phyloP scores from a whole-genome alignment of 2,113 vertebrate genomes.

The Dromas ardeola region DNA sequence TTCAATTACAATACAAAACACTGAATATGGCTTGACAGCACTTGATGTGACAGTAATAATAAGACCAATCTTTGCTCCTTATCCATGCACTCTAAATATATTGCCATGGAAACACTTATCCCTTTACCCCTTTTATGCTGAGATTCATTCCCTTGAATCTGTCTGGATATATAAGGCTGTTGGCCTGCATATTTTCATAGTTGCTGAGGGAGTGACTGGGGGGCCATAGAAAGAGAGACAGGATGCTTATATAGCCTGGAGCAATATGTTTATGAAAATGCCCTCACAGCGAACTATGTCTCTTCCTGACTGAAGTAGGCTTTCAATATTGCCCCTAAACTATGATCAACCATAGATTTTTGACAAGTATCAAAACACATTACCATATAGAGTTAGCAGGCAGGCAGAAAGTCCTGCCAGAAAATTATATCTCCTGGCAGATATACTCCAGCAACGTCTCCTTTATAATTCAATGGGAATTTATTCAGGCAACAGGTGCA shows the following conservation, averaged over 20 bases:
- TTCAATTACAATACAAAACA: neutral
- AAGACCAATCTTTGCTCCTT: neutral
- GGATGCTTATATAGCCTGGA: neutral
- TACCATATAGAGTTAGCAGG: neutral
- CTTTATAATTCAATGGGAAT: neutral
- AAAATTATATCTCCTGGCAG: constrained; percentile 31
- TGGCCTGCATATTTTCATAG: neutral
- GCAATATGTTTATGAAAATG: neutral
- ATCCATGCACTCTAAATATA: neutral
- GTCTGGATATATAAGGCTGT: neutral
- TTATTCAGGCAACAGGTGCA: constrained; percentile 26
- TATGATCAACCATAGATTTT: neutral
- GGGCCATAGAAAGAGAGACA: neutral
- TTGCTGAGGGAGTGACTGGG: neutral
- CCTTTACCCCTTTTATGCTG: neutral
- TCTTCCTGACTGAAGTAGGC: neutral
- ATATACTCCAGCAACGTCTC: neutral
- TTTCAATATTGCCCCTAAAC: constrained; percentile 7
- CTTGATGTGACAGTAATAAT: neutral
- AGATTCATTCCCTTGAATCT: neutral
- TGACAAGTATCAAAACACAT: neutral
- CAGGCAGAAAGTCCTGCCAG: neutral
- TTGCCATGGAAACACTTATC: neutral
- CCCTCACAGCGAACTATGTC: neutral
- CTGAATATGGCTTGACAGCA: neutral